phyloP scores from a whole-genome alignment of 2,113 vertebrate genomes.

The Carettochelys insculpta region DNA sequence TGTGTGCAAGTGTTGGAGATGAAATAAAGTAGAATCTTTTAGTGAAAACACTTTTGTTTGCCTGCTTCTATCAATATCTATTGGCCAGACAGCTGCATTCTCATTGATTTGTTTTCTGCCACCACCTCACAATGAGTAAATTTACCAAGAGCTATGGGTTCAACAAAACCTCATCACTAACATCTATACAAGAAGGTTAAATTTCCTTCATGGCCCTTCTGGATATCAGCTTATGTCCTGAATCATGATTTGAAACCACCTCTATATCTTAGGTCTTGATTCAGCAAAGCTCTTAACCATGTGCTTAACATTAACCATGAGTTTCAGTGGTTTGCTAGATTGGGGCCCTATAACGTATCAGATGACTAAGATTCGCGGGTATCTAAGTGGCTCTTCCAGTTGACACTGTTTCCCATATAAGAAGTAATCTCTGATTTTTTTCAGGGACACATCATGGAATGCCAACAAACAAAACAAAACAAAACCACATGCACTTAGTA shows the following conservation, averaged over 20 bases:
- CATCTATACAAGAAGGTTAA: not conserved
- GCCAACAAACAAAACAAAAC: not conserved
- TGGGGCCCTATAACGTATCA: conserved; percentile 17
- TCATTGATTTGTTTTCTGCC: too few relatives aligned
- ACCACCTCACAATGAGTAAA: too few relatives aligned
- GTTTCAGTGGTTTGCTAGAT: conserved; percentile 39
- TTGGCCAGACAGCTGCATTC: too few relatives aligned
- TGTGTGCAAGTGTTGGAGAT: too few relatives aligned
- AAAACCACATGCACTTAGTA: too few relatives aligned
- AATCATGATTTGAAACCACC: not conserved
- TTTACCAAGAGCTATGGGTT: too few relatives aligned
- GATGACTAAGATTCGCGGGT: too few relatives aligned
- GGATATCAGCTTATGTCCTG: conserved; percentile 8
- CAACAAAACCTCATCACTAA: too few relatives aligned
- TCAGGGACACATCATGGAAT: not conserved
- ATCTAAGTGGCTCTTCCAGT: not conserved
- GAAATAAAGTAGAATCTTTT: too few relatives aligned
- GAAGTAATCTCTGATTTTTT: conserved; percentile 7
- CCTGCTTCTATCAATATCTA: too few relatives aligned
- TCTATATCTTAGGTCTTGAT: conserved; percentile 4
- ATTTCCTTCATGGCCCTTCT: not conserved
- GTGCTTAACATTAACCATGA: not conserved
- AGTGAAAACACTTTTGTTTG: too few relatives aligned
- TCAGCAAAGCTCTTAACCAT: conserved; percentile 54
- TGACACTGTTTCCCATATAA: not conserved